Conservation (phyloP, 2,797 vertebrate species). For the Danionella dracula region DNA sequence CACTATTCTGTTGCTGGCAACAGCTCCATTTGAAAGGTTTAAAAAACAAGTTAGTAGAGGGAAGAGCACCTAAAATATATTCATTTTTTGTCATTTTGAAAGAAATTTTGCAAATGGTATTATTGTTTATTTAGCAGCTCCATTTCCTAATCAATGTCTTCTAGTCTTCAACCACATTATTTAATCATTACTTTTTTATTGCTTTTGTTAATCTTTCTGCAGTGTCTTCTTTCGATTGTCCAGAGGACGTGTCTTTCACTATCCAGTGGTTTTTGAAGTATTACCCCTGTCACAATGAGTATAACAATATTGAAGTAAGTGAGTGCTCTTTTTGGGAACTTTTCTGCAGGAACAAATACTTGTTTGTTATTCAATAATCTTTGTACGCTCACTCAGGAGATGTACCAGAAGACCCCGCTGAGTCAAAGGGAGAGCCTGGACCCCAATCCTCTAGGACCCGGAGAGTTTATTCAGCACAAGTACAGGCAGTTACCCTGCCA, state of each 20-base stretch:
- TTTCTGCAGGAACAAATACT: not conserved
- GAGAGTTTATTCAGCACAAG: conserved; percentile 72
- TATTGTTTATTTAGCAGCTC: too few relatives aligned
- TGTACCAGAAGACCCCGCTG: conserved; percentile 58
- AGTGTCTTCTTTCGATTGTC: conserved; percentile 72
- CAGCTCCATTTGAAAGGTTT: too few relatives aligned
- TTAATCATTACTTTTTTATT: too few relatives aligned
- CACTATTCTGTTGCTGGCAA: too few relatives aligned
- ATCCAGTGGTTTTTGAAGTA: conserved; percentile 78
- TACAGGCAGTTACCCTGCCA: conserved; percentile 62
- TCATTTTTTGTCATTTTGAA: too few relatives aligned
- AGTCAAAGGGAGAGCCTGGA: conserved; percentile 59
- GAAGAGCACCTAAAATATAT: too few relatives aligned
- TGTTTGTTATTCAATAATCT: not conserved
- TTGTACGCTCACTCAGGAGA: conserved; percentile 61
- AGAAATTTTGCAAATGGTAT: too few relatives aligned
- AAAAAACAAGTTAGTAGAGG: too few relatives aligned
- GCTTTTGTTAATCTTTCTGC: conserved; percentile 29
- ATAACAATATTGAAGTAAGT: conserved; percentile 79
- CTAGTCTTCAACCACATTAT: too few relatives aligned
- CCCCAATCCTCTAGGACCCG: conserved; percentile 57
- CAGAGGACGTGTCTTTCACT: conserved; percentile 64
- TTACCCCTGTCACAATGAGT: conserved; percentile 80
- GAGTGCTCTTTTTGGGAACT: not conserved
- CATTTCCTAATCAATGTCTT: too few relatives aligned